Conservation (phyloP, 2,797 vertebrate genomes). For the Arctocebus calabarensis region DNA sequence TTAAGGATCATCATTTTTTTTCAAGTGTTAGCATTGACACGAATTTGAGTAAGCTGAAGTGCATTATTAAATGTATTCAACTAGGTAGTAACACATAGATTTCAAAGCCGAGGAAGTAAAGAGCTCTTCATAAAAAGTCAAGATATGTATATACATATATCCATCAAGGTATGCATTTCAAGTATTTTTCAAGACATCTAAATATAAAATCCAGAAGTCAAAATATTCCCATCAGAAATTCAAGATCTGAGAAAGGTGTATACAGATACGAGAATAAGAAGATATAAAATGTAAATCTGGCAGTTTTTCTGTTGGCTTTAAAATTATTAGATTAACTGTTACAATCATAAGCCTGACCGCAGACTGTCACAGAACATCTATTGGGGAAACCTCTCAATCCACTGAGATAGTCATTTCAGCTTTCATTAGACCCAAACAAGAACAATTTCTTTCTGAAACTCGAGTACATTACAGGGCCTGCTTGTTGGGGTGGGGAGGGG, state of each 20-base stretch:
- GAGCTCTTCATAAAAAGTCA: constrained; percentile 77
- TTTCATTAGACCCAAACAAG: background rate
- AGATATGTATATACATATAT: constrained; percentile 59
- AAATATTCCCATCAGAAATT: background rate
- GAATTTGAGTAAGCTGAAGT: constrained; percentile 68
- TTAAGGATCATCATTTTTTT: constrained; percentile 49
- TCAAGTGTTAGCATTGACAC: constrained; percentile 51
- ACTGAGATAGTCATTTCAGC: background rate
- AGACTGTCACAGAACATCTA: background rate
- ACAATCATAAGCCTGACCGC: background rate
- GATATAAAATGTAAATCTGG: background rate
- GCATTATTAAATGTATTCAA: constrained; percentile 73
- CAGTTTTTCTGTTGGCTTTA: background rate
- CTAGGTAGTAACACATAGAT: constrained; percentile 65
- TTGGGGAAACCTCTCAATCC: background rate
- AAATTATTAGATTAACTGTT: constrained; percentile 14
- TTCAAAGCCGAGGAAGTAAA: constrained; percentile 70
- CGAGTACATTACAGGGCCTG: background rate
- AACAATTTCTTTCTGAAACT: background rate
- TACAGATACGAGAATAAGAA: background rate
- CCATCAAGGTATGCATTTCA: constrained; percentile 60
- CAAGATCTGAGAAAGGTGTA: background rate
- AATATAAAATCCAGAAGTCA: constrained; percentile 44
- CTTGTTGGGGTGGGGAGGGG: rapidly evolving
- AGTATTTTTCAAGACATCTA: constrained; percentile 47